phyloP scores from a whole-genome alignment of 2,797 vertebrate genomes.

The Acrocephalus scirpaceus region DNA sequence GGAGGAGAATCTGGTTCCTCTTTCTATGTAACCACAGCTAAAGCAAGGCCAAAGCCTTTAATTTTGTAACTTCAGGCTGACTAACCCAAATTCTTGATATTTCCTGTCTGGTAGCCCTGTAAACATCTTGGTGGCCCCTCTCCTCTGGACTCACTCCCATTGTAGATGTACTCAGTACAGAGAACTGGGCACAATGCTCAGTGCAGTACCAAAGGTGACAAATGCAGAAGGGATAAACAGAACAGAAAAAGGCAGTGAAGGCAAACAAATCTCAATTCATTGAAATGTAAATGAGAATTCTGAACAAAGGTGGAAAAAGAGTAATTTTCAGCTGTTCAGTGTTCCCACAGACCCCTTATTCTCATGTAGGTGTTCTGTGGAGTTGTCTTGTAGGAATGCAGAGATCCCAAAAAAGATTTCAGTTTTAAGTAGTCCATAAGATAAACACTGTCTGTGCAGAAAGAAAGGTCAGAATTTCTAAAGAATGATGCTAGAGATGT shows the following conservation, averaged over 20 bases:
- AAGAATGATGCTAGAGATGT: neutral
- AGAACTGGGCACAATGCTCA: accelerated
- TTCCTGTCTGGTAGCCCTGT: neutral
- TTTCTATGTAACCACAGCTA: neutral
- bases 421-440: neutral
- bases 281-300: neutral
- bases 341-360: neutral
- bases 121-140: neutral
- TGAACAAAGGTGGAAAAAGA: neutral
- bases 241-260: neutral
- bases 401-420: neutral
- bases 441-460: neutral
- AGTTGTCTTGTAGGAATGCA: neutral
- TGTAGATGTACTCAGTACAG: neutral
- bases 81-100: neutral
- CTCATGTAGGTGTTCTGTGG: neutral
- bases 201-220: neutral
- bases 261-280: neutral
- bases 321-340: neutral
- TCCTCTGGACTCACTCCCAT: neutral
- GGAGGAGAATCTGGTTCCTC: neutral
- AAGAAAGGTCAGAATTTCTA: neutral
- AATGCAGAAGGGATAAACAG: neutral
- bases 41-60: neutral
- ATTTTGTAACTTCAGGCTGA: neutral